phyloP scores from a whole-genome alignment of 1,140 invertebrate genomes.

The Lepidurus apus region DNA sequence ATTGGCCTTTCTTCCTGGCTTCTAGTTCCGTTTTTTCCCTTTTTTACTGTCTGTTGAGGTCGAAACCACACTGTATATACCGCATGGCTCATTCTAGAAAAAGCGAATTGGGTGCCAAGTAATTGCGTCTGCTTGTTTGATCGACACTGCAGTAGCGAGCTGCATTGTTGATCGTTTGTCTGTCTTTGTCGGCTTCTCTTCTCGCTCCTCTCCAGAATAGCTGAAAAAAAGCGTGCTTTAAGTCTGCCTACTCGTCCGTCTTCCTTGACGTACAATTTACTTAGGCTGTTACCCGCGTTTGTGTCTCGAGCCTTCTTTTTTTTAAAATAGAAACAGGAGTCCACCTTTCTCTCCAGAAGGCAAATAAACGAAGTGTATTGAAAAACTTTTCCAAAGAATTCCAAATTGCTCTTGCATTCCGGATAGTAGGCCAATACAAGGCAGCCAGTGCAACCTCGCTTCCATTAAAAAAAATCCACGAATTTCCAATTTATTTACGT shows the following conservation, averaged over 20 bases:
- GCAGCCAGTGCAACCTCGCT: background rate
- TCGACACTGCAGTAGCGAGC: constrained; percentile 20
- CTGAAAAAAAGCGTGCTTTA: background rate
- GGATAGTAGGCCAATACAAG: background rate
- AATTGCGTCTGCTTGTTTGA: constrained; percentile 18
- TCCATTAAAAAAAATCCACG: background rate
- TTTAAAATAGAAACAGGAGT: background rate
- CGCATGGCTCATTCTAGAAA: background rate
- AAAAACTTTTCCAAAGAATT: background rate
- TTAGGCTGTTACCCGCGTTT: background rate
- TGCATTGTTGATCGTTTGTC: constrained; percentile 13
- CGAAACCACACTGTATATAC: background rate
- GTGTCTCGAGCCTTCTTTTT: background rate
- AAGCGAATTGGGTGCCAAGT: constrained; percentile 7
- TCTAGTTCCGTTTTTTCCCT: background rate
- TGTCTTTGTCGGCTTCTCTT: constrained; percentile 15
- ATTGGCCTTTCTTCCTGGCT: background rate
- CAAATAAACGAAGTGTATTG: background rate
- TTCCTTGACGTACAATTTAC: constrained; percentile 19
- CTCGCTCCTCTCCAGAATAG: background rate
- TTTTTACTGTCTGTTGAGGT: constrained; percentile 2
- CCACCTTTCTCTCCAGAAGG: background rate
- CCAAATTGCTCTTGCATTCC: background rate
- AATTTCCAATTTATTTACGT: no score
- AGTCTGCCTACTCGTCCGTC: constrained; percentile 13